Conservation (phyloP, 1,140 invertebrate genomes). For the Papilio xuthus region DNA sequence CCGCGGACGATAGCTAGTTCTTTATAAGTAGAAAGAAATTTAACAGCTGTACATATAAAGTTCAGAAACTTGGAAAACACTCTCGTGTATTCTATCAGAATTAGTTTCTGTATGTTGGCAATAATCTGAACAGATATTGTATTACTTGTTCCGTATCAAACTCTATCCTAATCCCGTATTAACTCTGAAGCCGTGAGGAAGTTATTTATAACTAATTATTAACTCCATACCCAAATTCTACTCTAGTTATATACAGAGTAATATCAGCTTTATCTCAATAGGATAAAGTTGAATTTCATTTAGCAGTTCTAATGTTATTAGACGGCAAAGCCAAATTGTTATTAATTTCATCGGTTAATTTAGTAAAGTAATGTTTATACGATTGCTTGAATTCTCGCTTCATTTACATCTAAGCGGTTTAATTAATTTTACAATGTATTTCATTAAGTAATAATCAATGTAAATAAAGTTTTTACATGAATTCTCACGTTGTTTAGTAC, state of each 20-base stretch:
- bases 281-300: neutral
- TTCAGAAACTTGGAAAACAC: neutral
- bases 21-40: too few relatives aligned
- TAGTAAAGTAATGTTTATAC: constrained; percentile 2
- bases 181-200: neutral
- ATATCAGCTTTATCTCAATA: neutral
- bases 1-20: too few relatives aligned
- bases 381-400: neutral
- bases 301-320: neutral
- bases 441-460: too few relatives aligned
- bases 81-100: neutral
- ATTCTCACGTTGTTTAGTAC: too few relatives aligned
- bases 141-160: neutral
- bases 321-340: constrained; percentile 1
- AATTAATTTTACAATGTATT: neutral
- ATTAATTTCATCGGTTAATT: neutral
- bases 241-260: neutral
- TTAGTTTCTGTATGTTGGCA: neutral
- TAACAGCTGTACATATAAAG: neutral
- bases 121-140: neutral
- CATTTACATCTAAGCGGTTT: neutral
- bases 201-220: constrained; percentile 17
- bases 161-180: constrained; percentile 8
- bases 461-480: too few relatives aligned
- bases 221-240: neutral